Evolutionary conservation across 1,140 invertebrate genomes (phyloP), one percentile per base, ranked within the genome.

Genomic region (Tetramorium alpestre): DNA sequence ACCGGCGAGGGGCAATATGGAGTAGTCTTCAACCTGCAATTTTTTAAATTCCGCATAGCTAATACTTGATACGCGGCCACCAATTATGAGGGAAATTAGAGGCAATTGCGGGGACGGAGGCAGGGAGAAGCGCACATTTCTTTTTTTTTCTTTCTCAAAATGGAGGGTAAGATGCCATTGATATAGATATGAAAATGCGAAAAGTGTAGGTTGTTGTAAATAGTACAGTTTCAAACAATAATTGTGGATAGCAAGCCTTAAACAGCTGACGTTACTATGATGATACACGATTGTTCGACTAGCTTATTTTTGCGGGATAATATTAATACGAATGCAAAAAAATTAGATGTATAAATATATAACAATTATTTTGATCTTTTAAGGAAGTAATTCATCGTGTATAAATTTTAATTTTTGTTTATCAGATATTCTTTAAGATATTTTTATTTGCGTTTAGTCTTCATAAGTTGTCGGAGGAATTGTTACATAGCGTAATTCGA

Each of bases 11-110:
- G 54, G 69, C 44, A 73, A 72, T 73, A 73, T 49, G 54, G 54
- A 60, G 16, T 82, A 75, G 60, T 44, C 28, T 72, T 62, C 54
- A 84, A 75, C 80, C 80, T 84, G 80, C 80, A 84, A 84, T 84
- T 84, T 84, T 84, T 84, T 84, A 18, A 73, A 84, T 75, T 84
- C 33, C 44, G 41, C 41, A 54, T 28, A 44, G 41, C 54, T 84
- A 49, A 73, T 84, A 84, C 25, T 84, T 56, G 69, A 84, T 84
- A 84, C 54, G 10, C 38, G n/a, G 41, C 60, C 44, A 73, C 62
- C 41, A 73, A 75, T 73, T 84, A 75, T 49, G 28, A 22, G 22
- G 69, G 0, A 75, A 84, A 84, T 82, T 73, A 82, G 80, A 56
- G 80, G 41, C 69, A 82, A 73, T 84, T 84, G 54, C 38, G 47